Conservation (phyloP, 53 echinoderm and acorn worm genomes). For the Crossaster papposus region DNA sequence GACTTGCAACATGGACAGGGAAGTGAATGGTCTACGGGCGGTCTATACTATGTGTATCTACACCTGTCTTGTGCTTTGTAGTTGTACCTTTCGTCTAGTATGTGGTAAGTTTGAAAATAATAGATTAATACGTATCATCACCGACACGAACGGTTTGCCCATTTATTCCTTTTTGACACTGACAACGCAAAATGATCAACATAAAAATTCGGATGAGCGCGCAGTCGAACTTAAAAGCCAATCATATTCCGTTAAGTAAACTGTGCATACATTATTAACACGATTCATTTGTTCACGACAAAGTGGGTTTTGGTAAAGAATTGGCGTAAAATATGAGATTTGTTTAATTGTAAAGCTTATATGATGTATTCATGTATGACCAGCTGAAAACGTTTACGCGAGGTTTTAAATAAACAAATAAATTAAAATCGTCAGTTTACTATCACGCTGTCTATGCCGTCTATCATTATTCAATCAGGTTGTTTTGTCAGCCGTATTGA, state of each 20-base stretch:
- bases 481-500: too few species aligned
- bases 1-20: conserved; percentile 33
- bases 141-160: background rate
- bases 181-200: background rate
- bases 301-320: background rate
- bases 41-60: conserved; percentile 45
- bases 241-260: background rate
- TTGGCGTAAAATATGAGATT: background rate
- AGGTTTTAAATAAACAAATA: too few species aligned
- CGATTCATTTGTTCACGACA: background rate
- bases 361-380: too few species aligned
- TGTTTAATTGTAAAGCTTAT: too few species aligned
- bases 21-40: conserved; percentile 40
- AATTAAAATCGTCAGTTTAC: too few species aligned
- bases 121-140: background rate
- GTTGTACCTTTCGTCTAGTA: conserved; percentile 33
- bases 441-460: too few species aligned
- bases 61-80: conserved; percentile 26
- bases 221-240: background rate
- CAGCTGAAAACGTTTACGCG: too few species aligned
- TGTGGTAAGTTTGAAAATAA: conserved; percentile 42
- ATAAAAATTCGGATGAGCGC: background rate
- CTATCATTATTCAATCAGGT: too few species aligned
- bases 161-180: background rate
- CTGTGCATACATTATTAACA: background rate